Percentiles rank a stretch among this genome's conserved stretches.
Evolutionary conservation across 1,140 invertebrate genomes (phyloP).

Genomic region (Xylocopa sonorina): DNA sequence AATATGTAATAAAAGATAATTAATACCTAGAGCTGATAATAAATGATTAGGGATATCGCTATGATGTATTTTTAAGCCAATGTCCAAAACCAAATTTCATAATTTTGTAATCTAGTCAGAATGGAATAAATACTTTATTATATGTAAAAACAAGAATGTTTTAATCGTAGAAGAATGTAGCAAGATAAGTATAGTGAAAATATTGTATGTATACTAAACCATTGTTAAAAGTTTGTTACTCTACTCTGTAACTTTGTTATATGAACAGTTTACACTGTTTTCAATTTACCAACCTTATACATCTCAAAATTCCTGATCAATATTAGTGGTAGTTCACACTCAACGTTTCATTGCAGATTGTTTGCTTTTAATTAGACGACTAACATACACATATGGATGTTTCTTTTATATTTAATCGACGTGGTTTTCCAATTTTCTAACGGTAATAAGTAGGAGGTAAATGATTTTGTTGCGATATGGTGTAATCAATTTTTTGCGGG

Average conservation of each 20-base stretch:
- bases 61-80: slow-evolving; percentile 15
- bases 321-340: slow-evolving; percentile 5
- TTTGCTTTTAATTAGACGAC: background rate
- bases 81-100: background rate
- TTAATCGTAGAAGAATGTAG: background rate
- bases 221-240: too few species aligned
- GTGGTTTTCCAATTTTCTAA: background rate
- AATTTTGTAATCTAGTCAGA: slow-evolving; percentile 35
- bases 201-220: background rate
- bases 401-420: background rate
- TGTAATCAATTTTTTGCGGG: background rate
- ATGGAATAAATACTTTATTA: slow-evolving; percentile 7
- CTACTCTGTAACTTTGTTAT: too few species aligned
- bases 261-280: too few species aligned
- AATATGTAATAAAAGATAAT: slow-evolving; percentile 33
- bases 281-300: background rate
- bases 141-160: background rate
- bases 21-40: background rate
- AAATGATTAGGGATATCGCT: slow-evolving; percentile 2
- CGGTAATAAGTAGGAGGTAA: background rate
- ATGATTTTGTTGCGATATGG: background rate
- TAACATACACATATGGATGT: too few species aligned
- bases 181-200: background rate
- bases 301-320: background rate
- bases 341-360: background rate